Evolutionary conservation across 2,113 vertebrate species (phyloP).

Genomic region (Prochilodus magdalenae): DNA sequence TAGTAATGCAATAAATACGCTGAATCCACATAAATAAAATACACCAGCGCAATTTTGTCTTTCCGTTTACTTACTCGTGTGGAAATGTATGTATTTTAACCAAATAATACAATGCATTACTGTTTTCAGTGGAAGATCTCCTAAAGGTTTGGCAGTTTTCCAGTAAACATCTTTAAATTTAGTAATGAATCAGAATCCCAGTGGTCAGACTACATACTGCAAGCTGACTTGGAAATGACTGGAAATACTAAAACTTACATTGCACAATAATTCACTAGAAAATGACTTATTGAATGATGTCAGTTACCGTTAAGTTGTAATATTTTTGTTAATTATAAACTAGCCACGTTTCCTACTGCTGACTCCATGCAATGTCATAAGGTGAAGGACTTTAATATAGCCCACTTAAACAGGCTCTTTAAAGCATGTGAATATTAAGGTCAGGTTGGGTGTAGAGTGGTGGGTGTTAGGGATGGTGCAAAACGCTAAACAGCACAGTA

Average conservation of each 20-base stretch:
- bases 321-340: not conserved
- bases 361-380: not conserved
- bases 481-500: not conserved
- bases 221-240: not conserved
- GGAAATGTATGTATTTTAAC: not conserved
- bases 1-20: not conserved
- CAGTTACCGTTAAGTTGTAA: not conserved
- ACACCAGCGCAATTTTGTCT: not conserved
- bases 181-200: not conserved
- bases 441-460: not conserved
- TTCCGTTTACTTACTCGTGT: not conserved
- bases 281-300: not conserved
- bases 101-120: not conserved
- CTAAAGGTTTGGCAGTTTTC: constrained; percentile 14
- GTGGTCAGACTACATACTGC: constrained; percentile 25
- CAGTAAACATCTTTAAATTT: not conserved
- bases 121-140: not conserved
- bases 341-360: not conserved
- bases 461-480: not conserved
- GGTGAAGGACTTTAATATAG: too few relatives aligned
- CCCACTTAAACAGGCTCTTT: not conserved
- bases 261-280: not conserved
- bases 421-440: not conserved
- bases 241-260: not conserved
- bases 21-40: not conserved